Evolutionary conservation across 2,888 invertebrate genomes (phyloP).

Genomic region (Petrophora chlorosata): DNA sequence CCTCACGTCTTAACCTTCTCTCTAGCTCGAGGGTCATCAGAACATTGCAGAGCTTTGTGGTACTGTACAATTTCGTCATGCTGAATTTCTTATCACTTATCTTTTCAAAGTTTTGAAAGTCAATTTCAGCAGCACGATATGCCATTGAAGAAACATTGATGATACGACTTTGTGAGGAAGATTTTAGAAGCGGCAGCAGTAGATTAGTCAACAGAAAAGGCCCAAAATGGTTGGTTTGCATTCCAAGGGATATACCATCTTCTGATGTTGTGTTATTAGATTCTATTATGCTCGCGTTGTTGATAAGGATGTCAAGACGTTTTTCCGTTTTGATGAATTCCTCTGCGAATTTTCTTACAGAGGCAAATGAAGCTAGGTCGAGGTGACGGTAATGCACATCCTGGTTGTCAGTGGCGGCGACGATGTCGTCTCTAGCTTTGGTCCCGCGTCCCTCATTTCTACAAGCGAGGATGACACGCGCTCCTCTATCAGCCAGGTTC

Average conservation of each 20-base stretch:
- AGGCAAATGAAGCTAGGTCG: conserved; percentile 79
- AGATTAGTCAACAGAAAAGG: conserved; percentile 87
- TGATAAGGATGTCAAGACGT: conserved; percentile 83
- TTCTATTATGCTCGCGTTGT: conserved; percentile 84
- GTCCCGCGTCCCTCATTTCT: conserved; percentile 87
- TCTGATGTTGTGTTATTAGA: conserved; percentile 72
- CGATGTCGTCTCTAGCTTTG: conserved; percentile 65
- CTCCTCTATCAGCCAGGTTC: conserved; percentile 88
- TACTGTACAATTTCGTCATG: conserved; percentile 46
- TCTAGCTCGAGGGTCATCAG: conserved; percentile 89
- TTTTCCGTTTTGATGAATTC: conserved; percentile 78
- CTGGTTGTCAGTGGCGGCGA: conserved; percentile 51
- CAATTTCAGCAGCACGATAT: conserved; percentile 50
- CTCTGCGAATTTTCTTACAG: conserved; percentile 85
- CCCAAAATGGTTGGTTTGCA: conserved; percentile 85
- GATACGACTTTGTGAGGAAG: conserved; percentile 67
- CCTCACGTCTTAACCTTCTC: conserved; percentile 85
- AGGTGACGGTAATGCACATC: conserved; percentile 68
- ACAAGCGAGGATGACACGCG: conserved; percentile 91
- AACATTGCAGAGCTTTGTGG: conserved; percentile 90
- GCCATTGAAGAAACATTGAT: conserved; percentile 64
- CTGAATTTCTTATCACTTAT: conserved; percentile 39
- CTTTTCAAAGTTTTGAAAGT: conserved; percentile 53
- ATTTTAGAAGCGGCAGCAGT: conserved; percentile 72
- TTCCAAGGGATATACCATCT: conserved; percentile 84